phyloP scores from a whole-genome alignment of 2,888 invertebrate genomes.

The Chaetoderma sp. region DNA sequence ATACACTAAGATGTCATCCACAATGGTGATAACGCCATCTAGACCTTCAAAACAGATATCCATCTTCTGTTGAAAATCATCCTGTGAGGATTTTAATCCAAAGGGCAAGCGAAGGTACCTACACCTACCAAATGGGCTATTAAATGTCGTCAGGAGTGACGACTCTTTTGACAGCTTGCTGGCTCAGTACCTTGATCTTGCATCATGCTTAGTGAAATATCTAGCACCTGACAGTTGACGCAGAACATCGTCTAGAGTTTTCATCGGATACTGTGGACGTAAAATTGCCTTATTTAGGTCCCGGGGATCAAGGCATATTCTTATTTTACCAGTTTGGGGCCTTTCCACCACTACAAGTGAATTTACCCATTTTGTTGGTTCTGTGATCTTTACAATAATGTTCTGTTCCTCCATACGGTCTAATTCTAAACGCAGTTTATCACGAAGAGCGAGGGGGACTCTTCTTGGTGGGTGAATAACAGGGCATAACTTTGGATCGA shows the following conservation, averaged over 20 bases:
- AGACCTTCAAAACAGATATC: conserved; percentile 11
- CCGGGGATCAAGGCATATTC: conserved; percentile 23
- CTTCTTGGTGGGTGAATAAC: conserved; percentile 7
- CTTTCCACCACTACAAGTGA: conserved; percentile 18
- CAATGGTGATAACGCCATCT: neutral
- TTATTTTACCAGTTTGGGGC: neutral
- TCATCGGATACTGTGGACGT: conserved; percentile 12
- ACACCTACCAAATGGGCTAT: conserved; percentile 33
- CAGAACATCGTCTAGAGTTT: conserved; percentile 23
- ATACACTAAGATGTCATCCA: conserved; percentile 8
- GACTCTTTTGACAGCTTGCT: neutral
- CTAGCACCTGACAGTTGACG: conserved; percentile 13
- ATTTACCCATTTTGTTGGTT: conserved; percentile 20
- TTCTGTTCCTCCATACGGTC: conserved; percentile 14
- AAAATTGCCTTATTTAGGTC: conserved; percentile 16
- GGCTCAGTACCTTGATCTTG: conserved; percentile 20
- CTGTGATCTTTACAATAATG: neutral
- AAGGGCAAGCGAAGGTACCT: conserved; percentile 37
- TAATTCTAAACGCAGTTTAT: conserved; percentile 1
- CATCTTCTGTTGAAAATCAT: conserved; percentile 32
- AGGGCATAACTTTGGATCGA: conserved; percentile 1
- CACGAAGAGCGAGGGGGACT: conserved; percentile 9
- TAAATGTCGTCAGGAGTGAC: neutral
- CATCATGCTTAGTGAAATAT: conserved; percentile 17
- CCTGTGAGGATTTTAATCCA: conserved; percentile 29